Evolutionary conservation across 2,113 vertebrate species (phyloP), one percentile per base, ranked within the genome.

Genomic region (Empidonax alnorum): DNA sequence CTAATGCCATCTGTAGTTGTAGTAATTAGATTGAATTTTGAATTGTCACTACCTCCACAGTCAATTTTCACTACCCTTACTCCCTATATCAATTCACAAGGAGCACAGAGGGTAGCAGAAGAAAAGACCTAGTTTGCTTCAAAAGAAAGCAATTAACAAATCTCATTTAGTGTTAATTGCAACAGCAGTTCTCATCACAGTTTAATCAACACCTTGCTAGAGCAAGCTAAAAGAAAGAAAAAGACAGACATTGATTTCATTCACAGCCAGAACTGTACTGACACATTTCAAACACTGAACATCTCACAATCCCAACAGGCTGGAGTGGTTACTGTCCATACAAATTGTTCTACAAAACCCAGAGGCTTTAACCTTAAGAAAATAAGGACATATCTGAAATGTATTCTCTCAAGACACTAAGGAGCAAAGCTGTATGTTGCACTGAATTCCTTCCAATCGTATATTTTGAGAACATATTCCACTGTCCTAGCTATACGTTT

Each of bases 141-240:
- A 77, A 96, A 96, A 94, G 79, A 96, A 96, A 84, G 50, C 75
- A 94, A 96, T 97, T 96, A 97, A 75, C 84, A 86, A 87, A 96
- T 83, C 52, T 87, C 39, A 80, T 90, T 92, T 93, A 91, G 75
- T 93, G 97, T 80, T 97, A 97, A 97, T 94, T 96, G 85, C 86
- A 83, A 75, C 33, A 90, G 59, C 83, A 68, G 52, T 68, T 61
- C 46, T 87, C 78, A 77, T 85, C 49, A 67, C 80, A 47, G 62
- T 95, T 93, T 93, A 97, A 97, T 97, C 93, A 97, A 96, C 96
- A 96, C 96, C 95, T 97, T 71, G 46, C 63, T 78, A 93, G 93
- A 88, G 35, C 30, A 89, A 88, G 91, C 85, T 84, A 80, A 81
- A 87, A 85, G 61, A 90, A 56, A 37, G 33, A 25, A 55, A 85